Evolutionary conservation across 1,140 invertebrate genomes (phyloP), one percentile per base, ranked within the genome.

Genomic region (Heliconius hermathena): DNA sequence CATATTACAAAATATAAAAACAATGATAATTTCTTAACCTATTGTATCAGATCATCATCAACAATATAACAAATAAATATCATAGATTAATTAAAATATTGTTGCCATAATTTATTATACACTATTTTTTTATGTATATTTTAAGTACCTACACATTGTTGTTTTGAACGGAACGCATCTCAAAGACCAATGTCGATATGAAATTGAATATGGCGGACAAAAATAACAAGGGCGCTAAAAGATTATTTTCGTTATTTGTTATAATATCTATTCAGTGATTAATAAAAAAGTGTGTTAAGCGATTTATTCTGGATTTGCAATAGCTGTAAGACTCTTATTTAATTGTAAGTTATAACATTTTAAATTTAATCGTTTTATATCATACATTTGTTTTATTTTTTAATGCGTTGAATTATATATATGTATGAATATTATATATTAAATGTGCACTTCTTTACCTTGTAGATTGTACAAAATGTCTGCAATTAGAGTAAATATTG

Each of bases 401-500:
- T 81, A 70, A 80, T 82, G 76, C 81, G 79, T 81, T 80, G 72
- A 80, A 73, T 73, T 82, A 79, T 76, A 73, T 80, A 82, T 80
- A 79, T 74, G 57, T 73, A 78, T 73, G 60, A 66, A 72, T 72
- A 72, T 72, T 72, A 26, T 77, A 54, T 72, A 46, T 77, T 72
- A 77, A 77, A 77, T 66, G 22, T 66, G 26, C 29, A 57, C 57
- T 79, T 73, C 71, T 83, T 49, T 73, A n/a, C 71, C 66, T 83
- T 89, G 80, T 85, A 91, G 90, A 73, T 52, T 52, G 18, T 77
- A 71, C 54, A 91, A 75, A 86, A 96, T 95, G 92, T 97, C 97
- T 95, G 95, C 96, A 84, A 96, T 99, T 82, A 97, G 97, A 93
- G 97, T 99, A 78, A 97, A 97, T 88, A 96, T 99, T 88, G 98